Percentiles rank a stretch among this genome's conserved stretches.
phyloP scores from a whole-genome alignment of 2,888 invertebrate species.

The Adelphocoris suturalis region DNA sequence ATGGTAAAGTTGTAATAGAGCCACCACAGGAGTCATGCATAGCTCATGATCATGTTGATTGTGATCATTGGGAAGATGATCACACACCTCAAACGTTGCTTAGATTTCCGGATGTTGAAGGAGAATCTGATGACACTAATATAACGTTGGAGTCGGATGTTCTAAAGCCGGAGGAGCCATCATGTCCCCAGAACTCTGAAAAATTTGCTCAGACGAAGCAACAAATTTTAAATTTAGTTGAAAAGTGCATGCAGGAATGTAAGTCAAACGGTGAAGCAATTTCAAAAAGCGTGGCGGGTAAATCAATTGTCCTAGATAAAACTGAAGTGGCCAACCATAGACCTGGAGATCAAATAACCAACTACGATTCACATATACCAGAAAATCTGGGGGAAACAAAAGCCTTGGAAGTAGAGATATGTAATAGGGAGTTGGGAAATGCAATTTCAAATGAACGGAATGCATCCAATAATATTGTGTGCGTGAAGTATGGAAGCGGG shows the following conservation, averaged over 20 bases:
- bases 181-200: neutral
- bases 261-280: neutral
- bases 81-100: neutral
- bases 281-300: neutral
- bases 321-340: neutral
- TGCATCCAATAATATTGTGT: neutral
- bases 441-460: neutral
- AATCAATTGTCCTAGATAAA: neutral
- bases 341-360: too few species aligned
- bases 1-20: too few species aligned
- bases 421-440: neutral
- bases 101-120: neutral
- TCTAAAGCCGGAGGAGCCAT: neutral
- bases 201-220: neutral
- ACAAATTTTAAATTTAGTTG: constrained; percentile 38
- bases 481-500: neutral
- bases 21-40: too few species aligned
- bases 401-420: neutral
- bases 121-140: neutral
- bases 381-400: neutral
- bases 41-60: too few species aligned
- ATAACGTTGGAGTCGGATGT: neutral
- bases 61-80: neutral
- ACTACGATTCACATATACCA: too few species aligned
- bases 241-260: constrained; percentile 20